These are phyloP conservation scores for Fragum sueziense DNA, from an alignment of 2,888 invertebrate species.

Conservation along the genomic window DNA sequence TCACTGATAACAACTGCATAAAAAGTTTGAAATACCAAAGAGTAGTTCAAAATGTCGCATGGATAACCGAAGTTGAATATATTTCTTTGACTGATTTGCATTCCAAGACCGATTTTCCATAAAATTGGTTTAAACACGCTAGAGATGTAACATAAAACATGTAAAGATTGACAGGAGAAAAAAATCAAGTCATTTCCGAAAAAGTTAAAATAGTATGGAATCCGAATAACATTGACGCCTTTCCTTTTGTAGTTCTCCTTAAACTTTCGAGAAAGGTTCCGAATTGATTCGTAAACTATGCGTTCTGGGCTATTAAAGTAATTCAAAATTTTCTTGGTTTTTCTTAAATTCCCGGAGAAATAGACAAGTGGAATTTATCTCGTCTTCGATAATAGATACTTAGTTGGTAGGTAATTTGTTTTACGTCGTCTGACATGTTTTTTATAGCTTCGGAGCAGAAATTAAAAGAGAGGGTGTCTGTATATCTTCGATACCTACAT, in stretches of 20 bases:
- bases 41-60: too few species aligned
- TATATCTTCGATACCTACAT: too few species aligned
- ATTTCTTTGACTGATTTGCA: not conserved
- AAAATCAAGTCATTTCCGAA: not conserved
- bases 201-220: not conserved
- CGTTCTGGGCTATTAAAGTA: not conserved
- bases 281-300: not conserved
- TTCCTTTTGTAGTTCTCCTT: not conserved
- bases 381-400: not conserved
- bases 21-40: too few species aligned
- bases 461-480: too few species aligned
- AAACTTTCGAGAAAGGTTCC: not conserved
- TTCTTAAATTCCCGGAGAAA: not conserved
- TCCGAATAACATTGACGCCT: not conserved
- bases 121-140: not conserved
- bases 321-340: not conserved
- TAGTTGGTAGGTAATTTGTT: not conserved
- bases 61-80: too few species aligned
- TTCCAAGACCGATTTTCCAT: not conserved
- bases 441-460: not conserved
- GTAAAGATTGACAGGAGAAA: not conserved
- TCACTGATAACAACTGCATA: too few species aligned
- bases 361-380: not conserved
- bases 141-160: not conserved
- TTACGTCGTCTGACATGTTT: not conserved